phyloP scores from a whole-genome alignment of 2,888 invertebrate genomes.

The Tanaodytes sp. region DNA sequence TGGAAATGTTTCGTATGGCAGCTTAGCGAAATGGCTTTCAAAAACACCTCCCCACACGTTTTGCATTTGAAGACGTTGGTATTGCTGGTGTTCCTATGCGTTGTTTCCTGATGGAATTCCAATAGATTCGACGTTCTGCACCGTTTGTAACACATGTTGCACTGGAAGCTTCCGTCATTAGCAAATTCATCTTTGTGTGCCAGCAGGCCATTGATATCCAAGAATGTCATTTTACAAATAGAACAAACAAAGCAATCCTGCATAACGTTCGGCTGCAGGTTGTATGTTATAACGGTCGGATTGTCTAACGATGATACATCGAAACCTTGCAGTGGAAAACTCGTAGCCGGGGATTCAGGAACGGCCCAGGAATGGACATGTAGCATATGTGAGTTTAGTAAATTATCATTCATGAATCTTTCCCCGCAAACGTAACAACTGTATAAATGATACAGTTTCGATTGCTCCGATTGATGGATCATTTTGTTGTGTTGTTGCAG shows the following conservation, averaged over 20 bases:
- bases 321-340: constrained; percentile 3
- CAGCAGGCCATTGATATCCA: constrained; percentile 13
- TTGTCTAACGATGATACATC: neutral
- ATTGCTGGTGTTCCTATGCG: constrained; percentile 24
- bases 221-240: constrained; percentile 43
- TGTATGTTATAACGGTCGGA: neutral
- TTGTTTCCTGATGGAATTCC: constrained; percentile 26
- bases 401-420: constrained; percentile 38
- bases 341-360: neutral
- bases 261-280: no score
- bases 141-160: constrained; percentile 45
- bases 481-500: constrained; percentile 42
- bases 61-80: constrained; percentile 29
- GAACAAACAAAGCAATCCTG: constrained; percentile 25
- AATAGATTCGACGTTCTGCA: constrained; percentile 28
- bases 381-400: constrained; percentile 43
- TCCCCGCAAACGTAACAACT: constrained; percentile 44
- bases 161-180: constrained; percentile 46
- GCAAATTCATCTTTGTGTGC: constrained; percentile 43
- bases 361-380: constrained; percentile 43
- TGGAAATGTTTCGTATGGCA: constrained; percentile 46
- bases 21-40: constrained; percentile 27
- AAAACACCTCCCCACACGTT: constrained; percentile 33
- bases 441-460: constrained; percentile 5
- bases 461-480: constrained; percentile 32